Conservation (phyloP, 2,888 invertebrate species). For the Tethea ocularis region DNA sequence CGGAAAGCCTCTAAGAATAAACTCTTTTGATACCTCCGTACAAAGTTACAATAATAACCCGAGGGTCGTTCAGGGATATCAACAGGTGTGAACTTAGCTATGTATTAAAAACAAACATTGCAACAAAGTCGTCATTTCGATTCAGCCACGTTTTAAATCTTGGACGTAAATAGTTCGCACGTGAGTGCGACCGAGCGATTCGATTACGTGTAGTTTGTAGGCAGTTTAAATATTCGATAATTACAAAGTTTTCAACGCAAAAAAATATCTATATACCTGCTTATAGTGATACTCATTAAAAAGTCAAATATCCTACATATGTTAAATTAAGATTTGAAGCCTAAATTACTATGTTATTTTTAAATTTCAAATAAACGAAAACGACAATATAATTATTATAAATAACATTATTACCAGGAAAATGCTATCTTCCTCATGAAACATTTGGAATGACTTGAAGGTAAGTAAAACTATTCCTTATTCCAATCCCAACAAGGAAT, state of each 20-base stretch:
- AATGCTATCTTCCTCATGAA: not conserved
- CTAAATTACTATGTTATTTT: no score
- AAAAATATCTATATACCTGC: no score
- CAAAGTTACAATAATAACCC: not conserved
- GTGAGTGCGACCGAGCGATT: not conserved
- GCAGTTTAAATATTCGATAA: no score
- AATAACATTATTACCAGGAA: not conserved
- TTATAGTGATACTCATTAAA: no score
- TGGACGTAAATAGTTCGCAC: constrained; percentile 4
- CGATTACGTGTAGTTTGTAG: not conserved
- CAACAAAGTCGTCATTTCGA: constrained; percentile 6
- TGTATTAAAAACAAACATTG: constrained; percentile 12
- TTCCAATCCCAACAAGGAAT: not conserved
- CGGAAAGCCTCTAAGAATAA: not conserved
- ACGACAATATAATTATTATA: no score
- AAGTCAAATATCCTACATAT: no score
- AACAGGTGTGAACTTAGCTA: constrained; percentile 13
- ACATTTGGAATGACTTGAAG: no score
- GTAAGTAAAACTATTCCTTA: not conserved
- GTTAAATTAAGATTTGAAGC: no score
- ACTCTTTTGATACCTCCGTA: not conserved
- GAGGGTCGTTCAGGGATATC: not conserved
- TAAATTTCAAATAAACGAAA: no score
- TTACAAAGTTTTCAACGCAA: no score
- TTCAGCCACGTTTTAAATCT: constrained; percentile 1